Percentiles rank a stretch among this genome's conserved stretches.
Conservation (phyloP, 2,797 vertebrate species). For the Pogonophryne albipinna region DNA sequence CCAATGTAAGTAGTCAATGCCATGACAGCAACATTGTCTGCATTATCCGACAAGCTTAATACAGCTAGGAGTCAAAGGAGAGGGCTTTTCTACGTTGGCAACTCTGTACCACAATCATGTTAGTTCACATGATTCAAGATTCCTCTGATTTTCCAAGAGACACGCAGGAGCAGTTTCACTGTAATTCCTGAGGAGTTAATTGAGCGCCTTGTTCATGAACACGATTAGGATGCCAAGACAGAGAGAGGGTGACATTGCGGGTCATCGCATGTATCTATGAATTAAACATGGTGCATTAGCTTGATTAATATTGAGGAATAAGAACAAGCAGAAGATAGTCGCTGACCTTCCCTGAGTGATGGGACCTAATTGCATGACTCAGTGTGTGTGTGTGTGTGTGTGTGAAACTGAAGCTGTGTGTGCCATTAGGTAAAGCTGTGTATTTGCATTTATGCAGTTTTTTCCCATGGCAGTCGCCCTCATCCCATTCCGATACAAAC, state of each 20-base stretch:
- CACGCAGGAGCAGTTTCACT: not conserved
- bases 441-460: not conserved
- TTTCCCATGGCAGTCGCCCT: not conserved
- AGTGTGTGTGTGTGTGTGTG: slow-evolving; percentile 1
- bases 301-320: slow-evolving; percentile 64
- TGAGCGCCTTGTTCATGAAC: slow-evolving; percentile 29
- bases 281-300: slow-evolving; percentile 72
- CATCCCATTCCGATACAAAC: not conserved
- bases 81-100: slow-evolving; percentile 6
- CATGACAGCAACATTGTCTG: slow-evolving; percentile 31
- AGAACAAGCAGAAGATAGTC: slow-evolving; percentile 32
- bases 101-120: slow-evolving; percentile 6
- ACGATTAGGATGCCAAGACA: slow-evolving; percentile 15
- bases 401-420: not conserved
- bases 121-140: slow-evolving; percentile 10
- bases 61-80: not conserved
- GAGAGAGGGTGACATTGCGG: slow-evolving; percentile 27
- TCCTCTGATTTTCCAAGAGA: slow-evolving; percentile 11
- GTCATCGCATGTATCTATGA: slow-evolving; percentile 45
- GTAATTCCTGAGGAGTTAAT: slow-evolving; percentile 26
- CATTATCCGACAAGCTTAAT: slow-evolving; percentile 20
- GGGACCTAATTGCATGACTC: slow-evolving; percentile 35
- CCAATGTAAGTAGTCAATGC: slow-evolving; percentile 30
- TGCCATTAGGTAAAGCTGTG: not conserved
- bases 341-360: slow-evolving; percentile 37